Conservation (phyloP, 2,888 invertebrate genomes). For the Scaptomyza reducta region DNA sequence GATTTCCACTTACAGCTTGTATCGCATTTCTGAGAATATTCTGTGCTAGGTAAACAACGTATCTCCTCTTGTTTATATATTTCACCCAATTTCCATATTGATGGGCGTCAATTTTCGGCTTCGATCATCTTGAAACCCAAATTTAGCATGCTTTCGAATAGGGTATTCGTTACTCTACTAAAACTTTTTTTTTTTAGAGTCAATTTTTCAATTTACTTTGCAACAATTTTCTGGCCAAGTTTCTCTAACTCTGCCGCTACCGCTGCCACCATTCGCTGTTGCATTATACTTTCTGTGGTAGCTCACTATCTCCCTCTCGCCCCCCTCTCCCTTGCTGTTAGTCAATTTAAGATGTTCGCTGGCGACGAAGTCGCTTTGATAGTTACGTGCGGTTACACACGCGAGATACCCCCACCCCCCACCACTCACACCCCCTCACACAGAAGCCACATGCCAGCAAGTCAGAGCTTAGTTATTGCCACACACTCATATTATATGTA, state of each 20-base stretch:
- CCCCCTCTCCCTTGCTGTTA: slow-evolving; percentile 37
- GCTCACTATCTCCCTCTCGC: background rate
- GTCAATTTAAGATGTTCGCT: slow-evolving; percentile 62
- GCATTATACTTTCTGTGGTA: slow-evolving; percentile 57
- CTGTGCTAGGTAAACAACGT: background rate
- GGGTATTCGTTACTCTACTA: slow-evolving; percentile 16
- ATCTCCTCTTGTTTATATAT: background rate
- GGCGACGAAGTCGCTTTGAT: slow-evolving; percentile 62
- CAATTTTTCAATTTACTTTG: slow-evolving; percentile 59
- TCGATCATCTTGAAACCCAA: slow-evolving; percentile 11
- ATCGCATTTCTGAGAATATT: background rate
- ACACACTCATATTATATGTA: slow-evolving; percentile 39
- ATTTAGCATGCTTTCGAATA: slow-evolving; percentile 34
- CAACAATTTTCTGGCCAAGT: slow-evolving; percentile 61
- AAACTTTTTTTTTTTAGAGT: background rate
- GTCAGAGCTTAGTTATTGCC: slow-evolving; percentile 61
- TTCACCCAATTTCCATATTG: slow-evolving; percentile 28
- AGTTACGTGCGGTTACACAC: slow-evolving; percentile 67
- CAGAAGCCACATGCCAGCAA: slow-evolving; percentile 32
- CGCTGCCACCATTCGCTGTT: slow-evolving; percentile 12
- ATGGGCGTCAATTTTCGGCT: slow-evolving; percentile 37
- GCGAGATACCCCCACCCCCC: slow-evolving; percentile 34
- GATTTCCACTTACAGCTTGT: background rate
- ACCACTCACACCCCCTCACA: background rate
- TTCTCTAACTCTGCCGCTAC: slow-evolving; percentile 13